Conservation (phyloP, 2,113 vertebrate genomes). For the Lampris incognitus region DNA sequence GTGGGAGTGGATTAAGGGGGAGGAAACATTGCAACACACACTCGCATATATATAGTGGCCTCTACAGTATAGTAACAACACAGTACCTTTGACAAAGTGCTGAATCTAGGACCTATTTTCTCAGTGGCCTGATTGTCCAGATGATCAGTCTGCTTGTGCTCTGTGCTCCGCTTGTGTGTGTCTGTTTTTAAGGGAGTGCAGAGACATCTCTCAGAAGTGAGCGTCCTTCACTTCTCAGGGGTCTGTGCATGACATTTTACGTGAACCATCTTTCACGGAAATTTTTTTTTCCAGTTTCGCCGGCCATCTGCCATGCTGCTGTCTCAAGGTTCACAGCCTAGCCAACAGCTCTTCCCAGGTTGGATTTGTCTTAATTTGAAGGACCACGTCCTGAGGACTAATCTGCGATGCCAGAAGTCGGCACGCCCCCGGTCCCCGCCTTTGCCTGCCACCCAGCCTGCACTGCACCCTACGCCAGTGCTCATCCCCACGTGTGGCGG, state of each 20-base stretch:
- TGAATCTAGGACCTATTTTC: conserved; percentile 23
- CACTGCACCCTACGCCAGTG: too few species aligned
- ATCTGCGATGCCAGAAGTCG: too few species aligned
- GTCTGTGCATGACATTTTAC: conserved; percentile 13
- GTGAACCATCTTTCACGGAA: conserved; percentile 6
- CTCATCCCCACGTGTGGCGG: too few species aligned
- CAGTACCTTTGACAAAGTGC: conserved; percentile 11
- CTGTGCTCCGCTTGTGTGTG: not conserved
- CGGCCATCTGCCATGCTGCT: conserved; percentile 7
- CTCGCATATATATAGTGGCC: conserved; percentile 30
- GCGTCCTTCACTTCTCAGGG: conserved; percentile 20
- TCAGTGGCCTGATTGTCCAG: not conserved
- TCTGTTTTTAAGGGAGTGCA: conserved; percentile 1
- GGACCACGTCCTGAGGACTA: too few species aligned
- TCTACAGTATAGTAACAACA: conserved; percentile 13
- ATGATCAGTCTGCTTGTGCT: not conserved
- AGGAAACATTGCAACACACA: conserved; percentile 37
- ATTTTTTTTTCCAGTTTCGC: not conserved
- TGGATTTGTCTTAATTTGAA: too few species aligned
- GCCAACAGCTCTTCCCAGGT: not conserved
- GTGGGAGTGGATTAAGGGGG: conserved; percentile 51
- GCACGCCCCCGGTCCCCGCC: too few species aligned
- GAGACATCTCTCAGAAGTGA: not conserved
- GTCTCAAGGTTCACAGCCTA: conserved; percentile 8
- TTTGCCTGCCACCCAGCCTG: too few species aligned